A percentile compares a stretch with the other conserved stretches of the same genome.
Conservation (phyloP, 2,888 invertebrate genomes). For the Lamproptera curius region DNA sequence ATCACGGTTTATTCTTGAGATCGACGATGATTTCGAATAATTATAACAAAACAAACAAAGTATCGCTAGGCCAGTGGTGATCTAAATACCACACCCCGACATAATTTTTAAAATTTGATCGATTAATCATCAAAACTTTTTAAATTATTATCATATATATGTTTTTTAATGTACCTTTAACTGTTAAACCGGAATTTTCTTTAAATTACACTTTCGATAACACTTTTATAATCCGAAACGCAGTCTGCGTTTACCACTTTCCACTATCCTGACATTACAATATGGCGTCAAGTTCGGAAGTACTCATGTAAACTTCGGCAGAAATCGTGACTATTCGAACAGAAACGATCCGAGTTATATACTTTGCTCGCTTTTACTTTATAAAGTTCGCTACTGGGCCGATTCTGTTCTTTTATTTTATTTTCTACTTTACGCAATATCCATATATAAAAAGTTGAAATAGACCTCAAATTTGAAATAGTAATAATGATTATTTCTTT, state of each 20-base stretch:
- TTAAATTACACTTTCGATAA: conserved; percentile 37
- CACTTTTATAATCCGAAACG: conserved; percentile 37
- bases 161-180: conserved; percentile 42
- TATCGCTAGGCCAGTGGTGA: conserved; percentile 43
- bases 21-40: conserved; percentile 36
- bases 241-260: conserved; percentile 52
- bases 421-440: no score
- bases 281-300: conserved; percentile 50
- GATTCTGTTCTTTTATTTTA: not conserved
- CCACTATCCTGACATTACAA: conserved; percentile 66
- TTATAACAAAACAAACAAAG: conserved; percentile 67
- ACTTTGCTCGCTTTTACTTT: conserved; percentile 25
- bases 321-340: conserved; percentile 38
- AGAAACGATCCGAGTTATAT: conserved; percentile 26
- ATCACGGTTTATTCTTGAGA: conserved; percentile 39
- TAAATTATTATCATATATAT: not conserved
- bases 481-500: no score
- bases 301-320: conserved; percentile 30
- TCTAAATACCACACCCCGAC: conserved; percentile 71
- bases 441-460: no score
- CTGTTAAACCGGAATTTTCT: conserved; percentile 41
- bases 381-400: not conserved
- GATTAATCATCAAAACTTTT: conserved; percentile 19
- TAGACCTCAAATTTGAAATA: no score
- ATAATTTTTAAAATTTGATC: conserved; percentile 36